Evolutionary conservation across 1,140 invertebrate genomes (phyloP), one percentile per base, ranked within the genome.

Genomic region (Catajapyx aquilonaris): DNA sequence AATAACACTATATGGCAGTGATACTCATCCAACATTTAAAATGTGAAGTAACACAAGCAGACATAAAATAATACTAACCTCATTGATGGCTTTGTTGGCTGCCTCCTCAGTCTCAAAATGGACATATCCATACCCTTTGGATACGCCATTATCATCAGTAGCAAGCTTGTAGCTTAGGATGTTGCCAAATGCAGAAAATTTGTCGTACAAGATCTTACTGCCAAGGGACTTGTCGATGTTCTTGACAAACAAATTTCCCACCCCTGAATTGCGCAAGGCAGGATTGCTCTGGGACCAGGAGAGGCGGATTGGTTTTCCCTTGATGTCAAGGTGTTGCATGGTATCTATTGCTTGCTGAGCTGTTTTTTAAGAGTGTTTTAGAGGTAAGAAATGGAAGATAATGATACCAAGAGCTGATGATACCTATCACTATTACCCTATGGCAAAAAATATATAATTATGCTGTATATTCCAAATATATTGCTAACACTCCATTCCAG

Each of bases 71-170:
- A n/a, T n/a, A n/a, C n/a, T 93, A 13, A 95, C 58, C 28, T 85
- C 85, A 34, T 78, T 67, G 7, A 88, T 85, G 44, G 90, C 90
- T 49, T 73, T 71, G 56, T 97, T 91, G 35, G 95, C 95, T 43
- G 78, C 74, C 56, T 96, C 91, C 32, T 93, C 81, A 54, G 91
- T 83, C 60, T 97, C 90, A 64, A 88, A 99, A 25, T 90, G 90
- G 36, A 99, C 94, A 66, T 99, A 99, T 11, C 95, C 95, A 67
- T 99, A 99, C n/a, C 95, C 91, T 56, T 84, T 79, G 15, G 85
- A 86, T 53, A 87, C 85, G 4, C 87, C 88, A 55, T 83, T 76
- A 36, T 87, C 80, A 51, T 90, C 90, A 47, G 68, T 77, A 86
- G 95, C 94, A 5, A 96, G 84, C 61, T 90, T 88, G 52, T 90